Evolutionary conservation across 2,888 invertebrate species (phyloP).

Genomic region (Sussaba pulchella): DNA sequence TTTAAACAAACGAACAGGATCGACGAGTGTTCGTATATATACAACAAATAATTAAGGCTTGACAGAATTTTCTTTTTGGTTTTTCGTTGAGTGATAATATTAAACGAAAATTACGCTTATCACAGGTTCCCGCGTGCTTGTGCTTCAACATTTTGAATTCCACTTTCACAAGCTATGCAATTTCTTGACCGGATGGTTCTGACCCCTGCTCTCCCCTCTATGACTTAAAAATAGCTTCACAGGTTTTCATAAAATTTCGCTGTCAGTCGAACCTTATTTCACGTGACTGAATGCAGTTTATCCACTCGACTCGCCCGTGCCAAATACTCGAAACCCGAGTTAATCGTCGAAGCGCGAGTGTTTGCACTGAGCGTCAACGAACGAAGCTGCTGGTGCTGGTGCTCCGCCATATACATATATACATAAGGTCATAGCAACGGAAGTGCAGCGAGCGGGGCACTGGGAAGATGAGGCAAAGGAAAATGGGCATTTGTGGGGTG

Average conservation of each 20-base stretch:
- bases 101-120: too few relatives aligned
- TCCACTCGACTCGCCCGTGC: conserved; percentile 74
- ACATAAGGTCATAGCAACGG: not conserved
- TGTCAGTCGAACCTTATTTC: not conserved
- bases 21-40: conserved; percentile 67
- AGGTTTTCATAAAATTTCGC: conserved; percentile 69
- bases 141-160: too few relatives aligned
- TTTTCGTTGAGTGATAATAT: not conserved
- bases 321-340: conserved; percentile 80
- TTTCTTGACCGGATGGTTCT: too few relatives aligned
- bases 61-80: conserved; percentile 50
- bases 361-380: conserved; percentile 70
- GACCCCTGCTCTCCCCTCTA: too few relatives aligned
- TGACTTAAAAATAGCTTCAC: conserved; percentile 52
- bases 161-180: too few relatives aligned
- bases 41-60: conserved; percentile 76
- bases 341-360: conserved; percentile 78
- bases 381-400: conserved; percentile 14
- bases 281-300: conserved; percentile 78
- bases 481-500: conserved; percentile 21
- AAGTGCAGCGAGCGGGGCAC: conserved; percentile 17
- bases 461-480: conserved; percentile 60
- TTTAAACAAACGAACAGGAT: conserved; percentile 69
- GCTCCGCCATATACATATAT: too few relatives aligned
- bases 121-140: too few relatives aligned